phyloP scores from a whole-genome alignment of 2,113 vertebrate species.

The Eulemur macaco region DNA sequence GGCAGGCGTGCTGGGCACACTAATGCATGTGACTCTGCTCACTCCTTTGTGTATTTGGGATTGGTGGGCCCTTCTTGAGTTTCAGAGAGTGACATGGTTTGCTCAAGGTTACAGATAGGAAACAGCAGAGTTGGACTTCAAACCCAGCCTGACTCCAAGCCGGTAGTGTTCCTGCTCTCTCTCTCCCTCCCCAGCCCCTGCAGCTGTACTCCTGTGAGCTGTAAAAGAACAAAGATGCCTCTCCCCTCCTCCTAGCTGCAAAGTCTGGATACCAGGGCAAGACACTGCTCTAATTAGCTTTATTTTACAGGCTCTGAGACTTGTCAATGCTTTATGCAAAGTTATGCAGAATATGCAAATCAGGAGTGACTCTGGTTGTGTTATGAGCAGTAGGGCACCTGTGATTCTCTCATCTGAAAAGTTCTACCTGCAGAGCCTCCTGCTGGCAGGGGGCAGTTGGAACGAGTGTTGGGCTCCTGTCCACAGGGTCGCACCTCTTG shows the following conservation, averaged over 20 bases:
- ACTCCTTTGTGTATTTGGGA: not conserved
- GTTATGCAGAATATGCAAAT: constrained; percentile 75
- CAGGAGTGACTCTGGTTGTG: not conserved
- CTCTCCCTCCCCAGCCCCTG: not conserved
- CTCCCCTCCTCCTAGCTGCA: not conserved
- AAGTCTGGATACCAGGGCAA: not conserved
- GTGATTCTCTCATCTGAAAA: not conserved
- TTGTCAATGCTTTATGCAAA: constrained; percentile 75
- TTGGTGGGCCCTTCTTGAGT: too few relatives aligned
- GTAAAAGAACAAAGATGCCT: not conserved
- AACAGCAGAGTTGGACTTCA: not conserved
- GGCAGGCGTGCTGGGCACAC: not conserved
- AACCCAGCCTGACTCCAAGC: not conserved
- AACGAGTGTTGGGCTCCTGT: not conserved
- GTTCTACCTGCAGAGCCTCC: not conserved
- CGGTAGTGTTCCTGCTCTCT: too few relatives aligned
- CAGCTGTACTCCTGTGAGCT: not conserved
- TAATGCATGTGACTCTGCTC: too few relatives aligned
- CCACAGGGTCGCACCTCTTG: not conserved
- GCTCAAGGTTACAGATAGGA: not conserved
- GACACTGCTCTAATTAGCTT: constrained; percentile 55
- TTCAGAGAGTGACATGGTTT: not conserved
- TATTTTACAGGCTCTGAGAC: constrained; percentile 47
- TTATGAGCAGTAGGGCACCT: not conserved
- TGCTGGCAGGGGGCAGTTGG: not conserved